Conservation (phyloP, 2,888 invertebrate genomes). For the Synergus itoensis region DNA sequence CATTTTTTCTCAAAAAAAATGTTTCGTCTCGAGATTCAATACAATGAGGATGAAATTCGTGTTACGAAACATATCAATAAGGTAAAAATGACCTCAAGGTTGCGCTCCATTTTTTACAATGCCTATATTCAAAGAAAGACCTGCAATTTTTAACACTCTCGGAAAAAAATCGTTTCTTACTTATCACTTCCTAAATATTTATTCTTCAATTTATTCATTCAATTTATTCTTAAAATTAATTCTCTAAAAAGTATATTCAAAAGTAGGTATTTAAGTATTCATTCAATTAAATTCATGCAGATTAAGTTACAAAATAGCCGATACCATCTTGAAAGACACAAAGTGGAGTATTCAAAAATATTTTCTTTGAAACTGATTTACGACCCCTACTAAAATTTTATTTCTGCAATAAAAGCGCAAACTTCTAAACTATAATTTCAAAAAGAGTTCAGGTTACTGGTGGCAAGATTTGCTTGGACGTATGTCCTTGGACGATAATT, state of each 20-base stretch:
- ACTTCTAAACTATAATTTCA: neutral
- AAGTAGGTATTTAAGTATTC: no score
- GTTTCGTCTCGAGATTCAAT: neutral
- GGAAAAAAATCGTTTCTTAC: no score
- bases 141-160: no score
- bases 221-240: no score
- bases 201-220: no score
- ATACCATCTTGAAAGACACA: neutral
- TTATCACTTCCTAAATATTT: no score
- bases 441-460: neutral
- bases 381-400: conserved; percentile 3
- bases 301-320: conserved; percentile 1
- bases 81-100: neutral
- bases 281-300: neutral
- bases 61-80: conserved; percentile 21
- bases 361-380: neutral
- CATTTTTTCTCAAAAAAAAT: neutral
- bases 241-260: no score
- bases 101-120: neutral
- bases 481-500: conserved; percentile 14
- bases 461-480: conserved; percentile 3
- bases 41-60: conserved; percentile 33
- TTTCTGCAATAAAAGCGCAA: conserved; percentile 3
- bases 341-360: neutral
- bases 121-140: neutral